phyloP scores from a whole-genome alignment of 1,140 invertebrate species.

The Zaprionus inermis region DNA sequence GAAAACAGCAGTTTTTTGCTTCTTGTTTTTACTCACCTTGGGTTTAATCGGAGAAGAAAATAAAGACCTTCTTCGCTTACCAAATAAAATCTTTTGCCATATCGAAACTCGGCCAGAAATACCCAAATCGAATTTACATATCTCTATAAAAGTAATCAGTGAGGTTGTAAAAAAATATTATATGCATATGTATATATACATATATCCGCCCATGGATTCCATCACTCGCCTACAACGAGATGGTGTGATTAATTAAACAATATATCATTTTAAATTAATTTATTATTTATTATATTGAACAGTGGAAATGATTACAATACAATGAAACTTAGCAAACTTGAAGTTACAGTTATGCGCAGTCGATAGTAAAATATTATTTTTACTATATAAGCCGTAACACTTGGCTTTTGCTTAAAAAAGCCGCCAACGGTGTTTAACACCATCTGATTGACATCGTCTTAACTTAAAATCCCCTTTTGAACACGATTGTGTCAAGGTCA shows the following conservation, averaged over 20 bases:
- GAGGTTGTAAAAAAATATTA: slow-evolving; percentile 50
- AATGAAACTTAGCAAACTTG: no score
- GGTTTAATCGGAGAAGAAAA: slow-evolving; percentile 51
- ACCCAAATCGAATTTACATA: slow-evolving; percentile 79
- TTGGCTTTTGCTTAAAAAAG: no score
- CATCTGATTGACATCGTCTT: no score
- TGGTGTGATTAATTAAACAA: slow-evolving; percentile 65
- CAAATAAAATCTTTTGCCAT: slow-evolving; percentile 20
- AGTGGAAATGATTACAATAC: neutral
- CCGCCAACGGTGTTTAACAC: no score
- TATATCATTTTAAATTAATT: slow-evolving; percentile 25
- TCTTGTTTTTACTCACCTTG: slow-evolving; percentile 82
- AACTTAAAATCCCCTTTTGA: no score
- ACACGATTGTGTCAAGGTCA: no score
- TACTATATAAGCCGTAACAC: no score
- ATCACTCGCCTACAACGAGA: slow-evolving; percentile 29
- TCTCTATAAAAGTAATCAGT: slow-evolving; percentile 31
- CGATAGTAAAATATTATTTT: no score
- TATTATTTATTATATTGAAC: neutral
- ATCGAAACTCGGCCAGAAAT: slow-evolving; percentile 16
- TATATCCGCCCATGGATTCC: slow-evolving; percentile 59
- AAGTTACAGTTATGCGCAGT: no score
- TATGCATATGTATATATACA: slow-evolving; percentile 29
- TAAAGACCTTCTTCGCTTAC: slow-evolving; percentile 1
- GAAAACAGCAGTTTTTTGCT: slow-evolving; percentile 80